These are phyloP conservation scores for Callipepla californica DNA, from an alignment of 2,113 vertebrate genomes.

Conservation along the genomic window DNA sequence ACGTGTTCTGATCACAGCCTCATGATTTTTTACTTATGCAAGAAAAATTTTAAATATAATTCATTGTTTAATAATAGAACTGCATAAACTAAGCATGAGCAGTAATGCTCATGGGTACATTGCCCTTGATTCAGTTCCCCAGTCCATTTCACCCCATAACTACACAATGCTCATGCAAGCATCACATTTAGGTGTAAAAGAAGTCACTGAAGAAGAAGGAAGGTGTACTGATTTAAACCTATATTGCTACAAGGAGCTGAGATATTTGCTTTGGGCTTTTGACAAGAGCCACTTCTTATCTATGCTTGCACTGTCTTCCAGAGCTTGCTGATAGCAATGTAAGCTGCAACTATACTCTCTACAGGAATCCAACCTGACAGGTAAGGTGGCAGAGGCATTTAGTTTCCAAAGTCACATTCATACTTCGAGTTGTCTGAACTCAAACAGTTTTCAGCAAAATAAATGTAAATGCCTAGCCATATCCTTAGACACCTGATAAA, in stretches of 20 bases:
- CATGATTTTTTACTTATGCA: fast-evolving
- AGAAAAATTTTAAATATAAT: neutral
- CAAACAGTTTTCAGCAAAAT: neutral
- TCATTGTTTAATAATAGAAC: neutral
- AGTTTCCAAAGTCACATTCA: neutral
- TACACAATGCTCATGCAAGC: neutral
- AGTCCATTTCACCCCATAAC: neutral
- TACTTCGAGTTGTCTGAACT: neutral
- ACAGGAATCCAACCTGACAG: neutral
- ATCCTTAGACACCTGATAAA: neutral
- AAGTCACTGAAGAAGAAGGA: neutral
- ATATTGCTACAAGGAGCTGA: neutral
- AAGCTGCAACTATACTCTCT: neutral
- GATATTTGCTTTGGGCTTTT: neutral
- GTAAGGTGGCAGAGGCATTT: neutral
- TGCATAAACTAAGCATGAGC: neutral
- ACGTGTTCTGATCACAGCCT: neutral
- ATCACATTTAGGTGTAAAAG: neutral
- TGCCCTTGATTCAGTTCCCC: neutral
- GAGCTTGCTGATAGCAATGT: neutral
- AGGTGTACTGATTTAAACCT: neutral
- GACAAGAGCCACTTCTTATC: neutral
- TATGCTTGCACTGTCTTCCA: neutral
- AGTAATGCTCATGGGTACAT: neutral
- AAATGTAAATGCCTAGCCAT: neutral